These are phyloP conservation scores for Macrosteles quadrilineatus DNA, from an alignment of 1,140 invertebrate genomes.

Conservation along the genomic window DNA sequence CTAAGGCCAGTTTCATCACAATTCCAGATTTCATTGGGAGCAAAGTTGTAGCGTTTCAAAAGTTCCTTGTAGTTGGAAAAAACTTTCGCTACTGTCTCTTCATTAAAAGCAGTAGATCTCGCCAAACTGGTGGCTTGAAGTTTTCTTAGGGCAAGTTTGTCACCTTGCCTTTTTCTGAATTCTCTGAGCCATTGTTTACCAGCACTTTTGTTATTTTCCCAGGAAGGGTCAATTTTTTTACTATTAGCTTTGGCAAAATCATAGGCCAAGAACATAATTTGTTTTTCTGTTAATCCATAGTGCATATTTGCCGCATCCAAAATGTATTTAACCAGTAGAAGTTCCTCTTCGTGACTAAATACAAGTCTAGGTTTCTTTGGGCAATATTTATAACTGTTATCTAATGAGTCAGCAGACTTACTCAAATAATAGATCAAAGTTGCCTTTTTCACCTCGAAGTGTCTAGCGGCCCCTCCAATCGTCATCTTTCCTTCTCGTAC, in stretches of 20 bases:
- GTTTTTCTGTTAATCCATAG: neutral
- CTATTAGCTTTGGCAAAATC: neutral
- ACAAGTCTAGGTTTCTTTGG: neutral
- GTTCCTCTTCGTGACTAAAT: neutral
- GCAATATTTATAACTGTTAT: neutral
- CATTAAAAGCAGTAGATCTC: neutral
- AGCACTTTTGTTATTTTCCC: neutral
- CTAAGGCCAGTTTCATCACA: conserved; percentile 53
- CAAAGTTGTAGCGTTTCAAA: conserved; percentile 21
- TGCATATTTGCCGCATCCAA: neutral
- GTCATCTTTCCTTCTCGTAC: neutral
- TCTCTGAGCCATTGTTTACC: neutral
- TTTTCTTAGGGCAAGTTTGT: neutral
- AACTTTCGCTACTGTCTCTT: no score
- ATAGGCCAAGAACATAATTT: neutral
- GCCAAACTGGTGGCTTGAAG: neutral
- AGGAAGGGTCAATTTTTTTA: neutral
- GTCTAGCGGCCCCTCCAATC: neutral
- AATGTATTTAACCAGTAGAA: neutral
- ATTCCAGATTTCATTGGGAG: conserved; percentile 53
- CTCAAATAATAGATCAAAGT: neutral
- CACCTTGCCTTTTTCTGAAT: neutral
- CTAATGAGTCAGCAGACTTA: neutral
- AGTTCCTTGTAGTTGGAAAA: neutral
- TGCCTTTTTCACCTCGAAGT: neutral